phyloP scores from a whole-genome alignment of 2,113 vertebrate species.

The Toxotes jaculatrix region DNA sequence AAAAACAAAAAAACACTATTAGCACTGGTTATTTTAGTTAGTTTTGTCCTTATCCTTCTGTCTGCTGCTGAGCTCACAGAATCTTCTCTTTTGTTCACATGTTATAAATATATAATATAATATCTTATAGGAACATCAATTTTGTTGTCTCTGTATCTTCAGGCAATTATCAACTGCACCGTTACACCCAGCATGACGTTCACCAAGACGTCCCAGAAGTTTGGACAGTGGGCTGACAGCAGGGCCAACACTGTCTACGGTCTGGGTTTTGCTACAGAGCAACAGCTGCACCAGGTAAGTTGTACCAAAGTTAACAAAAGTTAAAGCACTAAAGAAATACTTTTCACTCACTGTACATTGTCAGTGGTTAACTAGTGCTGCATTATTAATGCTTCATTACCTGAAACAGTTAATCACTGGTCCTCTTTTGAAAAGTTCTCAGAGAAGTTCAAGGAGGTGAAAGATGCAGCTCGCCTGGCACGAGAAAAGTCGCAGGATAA shows the following conservation, averaged over 20 bases:
- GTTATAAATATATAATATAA: neutral
- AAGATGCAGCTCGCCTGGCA: conserved; percentile 92
- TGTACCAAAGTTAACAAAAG: neutral
- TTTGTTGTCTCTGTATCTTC: conserved; percentile 34
- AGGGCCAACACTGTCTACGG: conserved; percentile 96
- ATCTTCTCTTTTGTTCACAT: neutral
- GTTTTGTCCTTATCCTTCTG: neutral
- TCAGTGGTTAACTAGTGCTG: neutral
- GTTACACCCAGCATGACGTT: conserved; percentile 98
- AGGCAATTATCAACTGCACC: conserved; percentile 98
- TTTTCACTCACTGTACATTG: neutral
- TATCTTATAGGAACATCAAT: neutral
- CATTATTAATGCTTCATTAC: conserved; percentile 1
- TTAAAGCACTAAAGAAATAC: neutral
- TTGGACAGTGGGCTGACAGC: conserved; percentile 98
- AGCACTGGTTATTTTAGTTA: too few relatives aligned
- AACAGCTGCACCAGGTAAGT: conserved; percentile 94
- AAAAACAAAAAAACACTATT: neutral
- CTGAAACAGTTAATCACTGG: neutral
- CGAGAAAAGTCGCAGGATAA: conserved; percentile 97
- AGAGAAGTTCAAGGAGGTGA: conserved; percentile 89
- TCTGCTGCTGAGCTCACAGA: neutral
- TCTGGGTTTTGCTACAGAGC: conserved; percentile 94
- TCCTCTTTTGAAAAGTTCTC: conserved; percentile 75
- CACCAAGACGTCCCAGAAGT: conserved; percentile 98